A percentile compares a stretch with the other conserved stretches of the same genome.
These are phyloP conservation scores for Elephas maximus DNA, from an alignment of 2,113 vertebrate genomes.

Conservation along the genomic window DNA sequence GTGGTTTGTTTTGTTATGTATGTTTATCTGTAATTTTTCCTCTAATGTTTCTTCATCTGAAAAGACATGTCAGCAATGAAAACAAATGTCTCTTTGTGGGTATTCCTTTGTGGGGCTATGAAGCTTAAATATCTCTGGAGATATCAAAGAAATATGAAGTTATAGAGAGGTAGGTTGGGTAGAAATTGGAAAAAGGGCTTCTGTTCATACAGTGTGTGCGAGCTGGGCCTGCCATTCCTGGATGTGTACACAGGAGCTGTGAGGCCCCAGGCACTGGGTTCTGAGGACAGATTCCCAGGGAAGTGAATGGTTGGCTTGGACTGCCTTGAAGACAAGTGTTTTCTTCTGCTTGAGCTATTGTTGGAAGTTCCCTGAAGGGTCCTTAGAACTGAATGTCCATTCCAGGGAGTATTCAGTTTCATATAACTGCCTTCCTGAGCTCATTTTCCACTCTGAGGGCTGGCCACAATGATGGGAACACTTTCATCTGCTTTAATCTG, in stretches of 20 bases:
- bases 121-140: not conserved
- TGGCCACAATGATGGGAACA: conserved; percentile 61
- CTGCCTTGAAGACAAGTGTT: conserved; percentile 56
- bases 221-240: not conserved
- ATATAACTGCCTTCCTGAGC: conserved; percentile 57
- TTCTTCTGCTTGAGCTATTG: conserved; percentile 76
- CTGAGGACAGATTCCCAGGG: conserved; percentile 54
- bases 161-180: not conserved
- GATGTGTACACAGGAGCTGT: not conserved
- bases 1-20: not conserved
- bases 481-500: conserved; percentile 75
- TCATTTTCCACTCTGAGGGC: conserved; percentile 67
- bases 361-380: conserved; percentile 70
- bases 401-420: conserved; percentile 76
- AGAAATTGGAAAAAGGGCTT: not conserved
- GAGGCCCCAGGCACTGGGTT: not conserved
- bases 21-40: conserved; percentile 5
- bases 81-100: not conserved
- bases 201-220: not conserved
- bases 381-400: conserved; percentile 78
- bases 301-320: conserved; percentile 45
- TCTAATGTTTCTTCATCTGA: not conserved
- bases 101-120: not conserved
- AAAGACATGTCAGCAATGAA: not conserved
- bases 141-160: not conserved